Percentiles rank a stretch among this genome's conserved stretches.
Evolutionary conservation across 2,797 vertebrate species (phyloP).

Genomic region (Forpus xanthops): DNA sequence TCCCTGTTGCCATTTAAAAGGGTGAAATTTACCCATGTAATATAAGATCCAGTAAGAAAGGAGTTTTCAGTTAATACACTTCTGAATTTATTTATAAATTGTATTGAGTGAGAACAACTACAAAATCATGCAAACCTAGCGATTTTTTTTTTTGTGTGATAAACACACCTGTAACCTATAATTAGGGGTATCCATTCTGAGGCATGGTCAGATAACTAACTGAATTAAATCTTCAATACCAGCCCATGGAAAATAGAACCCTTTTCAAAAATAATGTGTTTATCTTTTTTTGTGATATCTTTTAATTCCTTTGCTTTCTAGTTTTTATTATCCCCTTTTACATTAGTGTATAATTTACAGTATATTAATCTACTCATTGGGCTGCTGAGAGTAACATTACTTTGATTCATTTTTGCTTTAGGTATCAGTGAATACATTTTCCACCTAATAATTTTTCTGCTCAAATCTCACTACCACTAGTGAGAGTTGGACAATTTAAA

Average conservation of each 20-base stretch:
- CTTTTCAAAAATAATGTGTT: background rate
- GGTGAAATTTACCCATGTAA: background rate
- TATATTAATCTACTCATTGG: background rate
- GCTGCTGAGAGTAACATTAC: background rate
- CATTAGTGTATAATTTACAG: background rate
- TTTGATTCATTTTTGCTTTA: background rate
- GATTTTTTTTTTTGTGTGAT: background rate
- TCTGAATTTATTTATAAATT: background rate
- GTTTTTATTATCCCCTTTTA: background rate
- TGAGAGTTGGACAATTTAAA: background rate
- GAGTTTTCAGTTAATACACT: background rate
- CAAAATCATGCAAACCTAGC: background rate
- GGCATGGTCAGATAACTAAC: background rate
- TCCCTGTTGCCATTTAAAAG: background rate
- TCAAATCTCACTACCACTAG: background rate
- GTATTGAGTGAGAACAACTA: background rate
- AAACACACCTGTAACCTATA: background rate
- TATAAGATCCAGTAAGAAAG: background rate
- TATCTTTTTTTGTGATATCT: background rate
- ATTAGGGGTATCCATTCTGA: background rate
- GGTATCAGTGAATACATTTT: background rate
- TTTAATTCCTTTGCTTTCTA: background rate
- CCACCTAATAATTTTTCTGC: background rate
- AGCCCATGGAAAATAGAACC: background rate
- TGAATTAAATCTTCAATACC: background rate